Evolutionary conservation across 2,797 vertebrate genomes (phyloP).

Genomic region (Fistularia commersonii): DNA sequence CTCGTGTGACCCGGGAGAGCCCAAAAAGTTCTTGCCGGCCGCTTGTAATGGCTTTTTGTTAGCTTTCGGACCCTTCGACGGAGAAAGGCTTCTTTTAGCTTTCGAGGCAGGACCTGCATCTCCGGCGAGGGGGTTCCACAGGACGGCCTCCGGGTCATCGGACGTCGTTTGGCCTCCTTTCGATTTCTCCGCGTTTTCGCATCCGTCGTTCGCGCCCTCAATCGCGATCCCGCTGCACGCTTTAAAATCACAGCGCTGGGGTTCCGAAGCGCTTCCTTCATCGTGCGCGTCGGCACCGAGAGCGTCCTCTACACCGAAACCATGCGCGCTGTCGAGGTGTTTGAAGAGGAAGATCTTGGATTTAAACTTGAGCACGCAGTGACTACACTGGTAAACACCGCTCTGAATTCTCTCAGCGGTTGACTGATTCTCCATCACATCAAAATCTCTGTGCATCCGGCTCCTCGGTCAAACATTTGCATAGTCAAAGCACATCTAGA

Average conservation of each 20-base stretch:
- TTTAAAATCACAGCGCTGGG: conserved; percentile 82
- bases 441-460: conserved; percentile 53
- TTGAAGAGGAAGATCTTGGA: conserved; percentile 86
- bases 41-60: conserved; percentile 73
- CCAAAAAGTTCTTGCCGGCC: conserved; percentile 68
- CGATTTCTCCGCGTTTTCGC: conserved; percentile 64
- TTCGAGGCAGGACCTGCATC: conserved; percentile 47
- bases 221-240: conserved; percentile 72
- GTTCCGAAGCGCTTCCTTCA: conserved; percentile 73
- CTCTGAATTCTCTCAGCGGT: conserved; percentile 62
- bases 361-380: conserved; percentile 83
- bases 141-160: conserved; percentile 72
- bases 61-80: conserved; percentile 72
- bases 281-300: conserved; percentile 60
- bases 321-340: conserved; percentile 84
- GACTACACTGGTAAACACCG: conserved; percentile 82
- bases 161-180: conserved; percentile 64
- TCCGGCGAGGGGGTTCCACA: conserved; percentile 58
- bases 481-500: conserved; percentile 12
- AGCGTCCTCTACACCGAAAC: conserved; percentile 55
- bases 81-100: conserved; percentile 42
- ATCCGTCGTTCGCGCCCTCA: conserved; percentile 77
- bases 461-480: background rate
- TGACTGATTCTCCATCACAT: conserved; percentile 70
- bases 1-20: conserved; percentile 57